Percentiles rank a stretch among this genome's conserved stretches.
These are phyloP conservation scores for Leucosticte australis DNA, from an alignment of 2,113 vertebrate genomes.

Conservation along the genomic window DNA sequence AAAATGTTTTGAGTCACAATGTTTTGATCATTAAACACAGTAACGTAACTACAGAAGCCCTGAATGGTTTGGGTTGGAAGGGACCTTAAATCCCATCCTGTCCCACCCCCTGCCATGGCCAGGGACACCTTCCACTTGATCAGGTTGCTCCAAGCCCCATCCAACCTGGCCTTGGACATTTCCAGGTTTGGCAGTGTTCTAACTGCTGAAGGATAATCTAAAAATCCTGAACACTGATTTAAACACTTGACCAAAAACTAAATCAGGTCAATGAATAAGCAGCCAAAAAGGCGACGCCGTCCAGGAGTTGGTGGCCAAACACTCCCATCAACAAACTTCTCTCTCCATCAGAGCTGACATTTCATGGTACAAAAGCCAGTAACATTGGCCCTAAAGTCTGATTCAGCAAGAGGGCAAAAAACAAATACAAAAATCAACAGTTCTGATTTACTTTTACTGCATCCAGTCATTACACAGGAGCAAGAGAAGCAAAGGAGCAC, in stretches of 20 bases:
- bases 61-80: neutral
- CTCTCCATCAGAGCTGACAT: neutral
- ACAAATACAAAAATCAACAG: neutral
- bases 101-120: neutral
- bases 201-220: neutral
- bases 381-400: neutral
- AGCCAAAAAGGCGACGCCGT: rapidly evolving
- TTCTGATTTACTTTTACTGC: neutral
- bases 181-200: neutral
- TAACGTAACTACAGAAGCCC: neutral
- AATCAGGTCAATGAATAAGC: neutral
- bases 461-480: neutral
- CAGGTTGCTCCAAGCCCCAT: neutral
- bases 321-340: neutral
- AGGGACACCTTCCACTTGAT: neutral
- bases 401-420: neutral
- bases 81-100: neutral
- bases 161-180: rapidly evolving
- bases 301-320: neutral
- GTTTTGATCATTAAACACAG: neutral
- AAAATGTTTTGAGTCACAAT: neutral
- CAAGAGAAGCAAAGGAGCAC: slow-evolving; percentile 52
- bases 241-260: neutral
- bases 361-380: neutral
- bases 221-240: neutral